A percentile compares a stretch with the other conserved stretches of the same genome.
phyloP scores from a whole-genome alignment of 2,797 vertebrate species.

The Lates japonicus region DNA sequence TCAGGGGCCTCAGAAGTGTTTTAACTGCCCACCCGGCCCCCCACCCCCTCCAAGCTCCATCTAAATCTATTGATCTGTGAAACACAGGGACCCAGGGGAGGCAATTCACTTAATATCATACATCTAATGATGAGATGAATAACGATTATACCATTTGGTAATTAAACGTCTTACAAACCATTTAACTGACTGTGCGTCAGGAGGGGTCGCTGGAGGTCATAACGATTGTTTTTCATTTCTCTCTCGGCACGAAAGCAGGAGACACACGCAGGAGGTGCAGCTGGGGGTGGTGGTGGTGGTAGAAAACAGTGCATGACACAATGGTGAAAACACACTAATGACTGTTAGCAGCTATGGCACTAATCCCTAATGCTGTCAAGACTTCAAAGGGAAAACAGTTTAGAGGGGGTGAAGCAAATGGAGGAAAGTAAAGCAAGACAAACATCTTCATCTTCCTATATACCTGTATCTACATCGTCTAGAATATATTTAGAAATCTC shows the following conservation, averaged over 20 bases:
- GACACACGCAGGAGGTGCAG: constrained; percentile 53
- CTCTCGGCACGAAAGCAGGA: constrained; percentile 55
- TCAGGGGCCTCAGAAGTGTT: constrained; percentile 78
- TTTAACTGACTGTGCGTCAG: constrained; percentile 92
- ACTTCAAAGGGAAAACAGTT: constrained; percentile 81
- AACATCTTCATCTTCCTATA: constrained; percentile 52
- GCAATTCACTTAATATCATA: constrained; percentile 96
- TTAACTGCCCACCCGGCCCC: constrained; percentile 80
- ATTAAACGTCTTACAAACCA: constrained; percentile 98
- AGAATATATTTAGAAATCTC: constrained; percentile 69
- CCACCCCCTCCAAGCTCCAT: constrained; percentile 87
- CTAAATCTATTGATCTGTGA: constrained; percentile 99
- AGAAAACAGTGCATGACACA: constrained; percentile 75
- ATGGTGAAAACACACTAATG: constrained; percentile 82
- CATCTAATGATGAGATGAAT: constrained; percentile 98
- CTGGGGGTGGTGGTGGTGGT: constrained; percentile 29
- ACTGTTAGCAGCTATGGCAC: constrained; percentile 79
- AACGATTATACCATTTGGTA: constrained; percentile 97
- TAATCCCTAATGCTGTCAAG: constrained; percentile 81
- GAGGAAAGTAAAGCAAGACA: constrained; percentile 59
- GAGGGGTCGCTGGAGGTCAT: constrained; percentile 91
- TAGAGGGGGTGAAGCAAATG: constrained; percentile 45
- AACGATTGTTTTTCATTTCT: constrained; percentile 83
- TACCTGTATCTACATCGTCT: no score
- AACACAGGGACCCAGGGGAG: constrained; percentile 92